Evolutionary conservation across 2,888 invertebrate genomes (phyloP), one percentile per base, ranked within the genome.

Genomic region (Neoscelio sp.): DNA sequence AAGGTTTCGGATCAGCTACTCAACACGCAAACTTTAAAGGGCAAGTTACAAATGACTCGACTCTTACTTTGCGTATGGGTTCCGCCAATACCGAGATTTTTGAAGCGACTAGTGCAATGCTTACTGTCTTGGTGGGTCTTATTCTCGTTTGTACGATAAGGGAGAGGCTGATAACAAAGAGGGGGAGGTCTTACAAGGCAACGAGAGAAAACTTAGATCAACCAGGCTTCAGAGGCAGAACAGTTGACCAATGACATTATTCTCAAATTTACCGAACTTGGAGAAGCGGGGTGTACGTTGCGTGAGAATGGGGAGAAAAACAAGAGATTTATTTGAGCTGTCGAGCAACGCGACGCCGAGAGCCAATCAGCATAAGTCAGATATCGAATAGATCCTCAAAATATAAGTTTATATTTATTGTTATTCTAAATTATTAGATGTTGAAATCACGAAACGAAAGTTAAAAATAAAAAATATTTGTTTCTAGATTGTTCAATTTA

Each of bases 81-180:
- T 84, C 84, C 82, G 86, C 56, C 84, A 83, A 84, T 85, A 85
- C 85, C 86, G 84, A 84, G 85, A 80, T 83, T 80, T 81, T 82
- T 85, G 84, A 85, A 85, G 84, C 82, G 83, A 87, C 87, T 87
- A 86, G 81, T 85, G 83, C 82, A 83, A 83, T 82, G 77, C 80
- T 54, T 82, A 82, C 82, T 85, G 79, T 82, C 84, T 84, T 86
- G 83, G 86, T 84, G 84, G 83, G 85, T 86, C 84, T 85, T 85
- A 85, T 85, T 85, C 86, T 82, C 83, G 83, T 82, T 85, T 85
- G 80, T 74, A 78, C 79, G 82, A 81, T 81, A 82, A 77, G 79
- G 82, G 85, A 84, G 84, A 84, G 82, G 80, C 76, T 77, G 82
- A 78, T 83, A 85, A 84, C 81, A 82, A 67, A 23, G 71, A 62